A percentile compares a stretch with the other conserved stretches of the same genome.
Conservation (phyloP, 2,888 invertebrate species). For the Cerastis leucographa region DNA sequence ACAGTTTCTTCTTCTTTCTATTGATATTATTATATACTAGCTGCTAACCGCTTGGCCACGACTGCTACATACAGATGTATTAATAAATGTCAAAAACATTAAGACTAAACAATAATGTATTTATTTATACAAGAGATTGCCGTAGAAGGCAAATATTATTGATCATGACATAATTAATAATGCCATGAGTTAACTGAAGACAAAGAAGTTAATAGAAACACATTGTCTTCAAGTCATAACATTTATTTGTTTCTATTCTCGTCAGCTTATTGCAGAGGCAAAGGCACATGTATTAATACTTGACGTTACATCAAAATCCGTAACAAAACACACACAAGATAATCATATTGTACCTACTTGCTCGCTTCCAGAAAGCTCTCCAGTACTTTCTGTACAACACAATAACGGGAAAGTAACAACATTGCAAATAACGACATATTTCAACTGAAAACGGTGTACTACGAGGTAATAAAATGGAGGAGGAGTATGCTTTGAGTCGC, state of each 20-base stretch:
- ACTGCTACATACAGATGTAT: conserved; percentile 85
- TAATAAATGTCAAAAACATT: not conserved
- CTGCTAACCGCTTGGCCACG: conserved; percentile 97
- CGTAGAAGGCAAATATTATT: not conserved
- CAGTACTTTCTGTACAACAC: conserved; percentile 47
- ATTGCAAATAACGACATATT: conserved; percentile 64
- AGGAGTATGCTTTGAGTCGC: conserved; percentile 60
- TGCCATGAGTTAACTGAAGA: not conserved
- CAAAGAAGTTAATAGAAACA: conserved; percentile 5
- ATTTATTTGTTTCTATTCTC: conserved; percentile 16
- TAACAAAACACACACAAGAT: conserved; percentile 38
- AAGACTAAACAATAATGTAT: not conserved
- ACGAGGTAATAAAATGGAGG: conserved; percentile 59
- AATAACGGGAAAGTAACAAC: conserved; percentile 57
- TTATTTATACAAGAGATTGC: not conserved
- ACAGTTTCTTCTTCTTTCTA: too few relatives aligned
- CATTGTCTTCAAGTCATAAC: not conserved
- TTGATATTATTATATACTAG: too few relatives aligned
- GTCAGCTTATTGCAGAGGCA: conserved; percentile 22
- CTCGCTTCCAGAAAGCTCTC: conserved; percentile 44
- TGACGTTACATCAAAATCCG: conserved; percentile 36
- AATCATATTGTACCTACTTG: conserved; percentile 53
- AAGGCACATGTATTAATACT: conserved; percentile 32
- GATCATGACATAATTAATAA: not conserved
- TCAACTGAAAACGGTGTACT: conserved; percentile 57